Conservation (phyloP, 2,888 invertebrate genomes). For the Stramonita haemastoma region DNA sequence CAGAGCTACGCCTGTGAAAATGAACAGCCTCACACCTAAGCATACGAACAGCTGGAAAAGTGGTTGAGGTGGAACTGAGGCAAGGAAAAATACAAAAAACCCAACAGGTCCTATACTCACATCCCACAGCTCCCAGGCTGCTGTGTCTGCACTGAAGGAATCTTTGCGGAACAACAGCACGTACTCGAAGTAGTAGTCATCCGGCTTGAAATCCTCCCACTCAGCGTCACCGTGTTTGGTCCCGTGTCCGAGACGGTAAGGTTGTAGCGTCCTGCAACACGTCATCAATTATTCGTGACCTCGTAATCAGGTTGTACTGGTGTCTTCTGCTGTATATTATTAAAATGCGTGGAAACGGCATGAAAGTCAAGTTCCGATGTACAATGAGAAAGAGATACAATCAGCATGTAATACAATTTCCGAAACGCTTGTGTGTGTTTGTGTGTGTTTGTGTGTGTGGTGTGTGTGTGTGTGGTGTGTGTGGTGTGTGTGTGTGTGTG, state of each 20-base stretch:
- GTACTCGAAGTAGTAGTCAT: conserved; percentile 52
- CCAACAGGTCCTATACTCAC: conserved; percentile 42
- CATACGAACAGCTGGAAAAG: too few species aligned
- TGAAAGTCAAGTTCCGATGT: too few species aligned
- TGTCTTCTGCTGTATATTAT: too few species aligned
- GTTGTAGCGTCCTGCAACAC: conserved; percentile 51
- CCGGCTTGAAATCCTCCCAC: conserved; percentile 56
- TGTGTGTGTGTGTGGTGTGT: background rate
- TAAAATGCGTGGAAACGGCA: too few species aligned
- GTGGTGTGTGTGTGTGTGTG: conserved; percentile 18
- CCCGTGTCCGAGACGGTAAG: conserved; percentile 44
- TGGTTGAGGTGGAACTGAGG: too few species aligned
- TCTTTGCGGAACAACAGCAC: conserved; percentile 50
- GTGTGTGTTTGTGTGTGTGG: conserved; percentile 19
- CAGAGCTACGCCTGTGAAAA: too few species aligned
- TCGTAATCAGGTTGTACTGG: too few species aligned
- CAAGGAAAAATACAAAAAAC: too few species aligned
- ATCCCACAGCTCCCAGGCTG: conserved; percentile 49
- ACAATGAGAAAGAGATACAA: too few species aligned
- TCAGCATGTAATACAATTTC: too few species aligned
- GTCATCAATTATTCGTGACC: background rate
- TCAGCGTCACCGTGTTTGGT: conserved; percentile 44
- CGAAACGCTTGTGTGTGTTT: background rate
- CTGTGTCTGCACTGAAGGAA: conserved; percentile 32
- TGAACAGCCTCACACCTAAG: too few species aligned